These are phyloP conservation scores for Brachylomia viminalis DNA, from an alignment of 2,888 invertebrate genomes.

Conservation along the genomic window DNA sequence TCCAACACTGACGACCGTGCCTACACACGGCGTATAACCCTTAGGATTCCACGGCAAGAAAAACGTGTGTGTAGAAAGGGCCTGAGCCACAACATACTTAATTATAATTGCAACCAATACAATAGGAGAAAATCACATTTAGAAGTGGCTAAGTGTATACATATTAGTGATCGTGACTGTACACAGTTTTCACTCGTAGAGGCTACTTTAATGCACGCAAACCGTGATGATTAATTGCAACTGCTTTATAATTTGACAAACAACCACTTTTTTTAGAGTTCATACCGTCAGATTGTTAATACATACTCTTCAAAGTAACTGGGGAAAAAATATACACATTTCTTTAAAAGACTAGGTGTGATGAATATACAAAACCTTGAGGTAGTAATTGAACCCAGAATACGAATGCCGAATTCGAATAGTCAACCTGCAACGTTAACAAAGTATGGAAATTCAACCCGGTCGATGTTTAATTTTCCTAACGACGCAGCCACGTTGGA, in stretches of 20 bases:
- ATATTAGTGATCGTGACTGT: too few species aligned
- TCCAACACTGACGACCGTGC: too few species aligned
- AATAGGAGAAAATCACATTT: too few species aligned
- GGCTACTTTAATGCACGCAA: neutral
- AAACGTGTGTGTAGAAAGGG: neutral
- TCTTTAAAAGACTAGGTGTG: neutral
- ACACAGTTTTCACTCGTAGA: neutral
- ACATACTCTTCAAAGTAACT: neutral
- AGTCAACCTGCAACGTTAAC: conserved; percentile 16
- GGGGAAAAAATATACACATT: neutral
- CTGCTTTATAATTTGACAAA: neutral
- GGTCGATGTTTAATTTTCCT: conserved; percentile 43
- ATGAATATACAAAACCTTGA: neutral
- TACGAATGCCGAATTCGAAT: conserved; percentile 10
- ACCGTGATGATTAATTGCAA: neutral
- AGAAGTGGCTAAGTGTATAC: too few species aligned
- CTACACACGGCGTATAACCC: too few species aligned
- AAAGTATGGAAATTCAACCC: conserved; percentile 30
- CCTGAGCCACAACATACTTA: neutral
- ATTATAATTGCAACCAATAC: too few species aligned
- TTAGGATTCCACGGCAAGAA: too few species aligned
- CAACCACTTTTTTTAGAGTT: neutral
- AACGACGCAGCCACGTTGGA: conserved; percentile 38
- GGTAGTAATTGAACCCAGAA: neutral
- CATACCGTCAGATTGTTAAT: neutral